Conservation (phyloP, 2,113 vertebrate species). For the Perognathus longimembris region DNA sequence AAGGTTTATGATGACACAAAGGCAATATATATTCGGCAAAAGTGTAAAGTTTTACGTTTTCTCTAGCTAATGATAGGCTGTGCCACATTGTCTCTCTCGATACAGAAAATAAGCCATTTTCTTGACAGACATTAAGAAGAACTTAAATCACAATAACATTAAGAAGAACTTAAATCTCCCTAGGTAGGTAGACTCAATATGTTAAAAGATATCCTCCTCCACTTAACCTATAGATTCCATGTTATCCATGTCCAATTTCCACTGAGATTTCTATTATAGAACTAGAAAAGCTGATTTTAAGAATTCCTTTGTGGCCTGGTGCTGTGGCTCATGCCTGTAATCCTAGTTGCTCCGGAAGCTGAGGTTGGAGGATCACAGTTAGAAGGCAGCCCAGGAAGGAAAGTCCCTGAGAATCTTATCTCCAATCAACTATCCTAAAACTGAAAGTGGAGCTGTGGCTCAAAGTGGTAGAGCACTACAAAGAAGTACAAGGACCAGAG, state of each 20-base stretch:
- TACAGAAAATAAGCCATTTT: neutral
- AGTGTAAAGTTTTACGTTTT: neutral
- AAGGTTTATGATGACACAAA: neutral
- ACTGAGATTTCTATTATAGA: constrained; percentile 7
- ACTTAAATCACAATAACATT: neutral
- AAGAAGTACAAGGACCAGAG: no score
- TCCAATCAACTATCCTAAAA: no score
- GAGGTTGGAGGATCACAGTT: no score
- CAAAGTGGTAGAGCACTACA: no score
- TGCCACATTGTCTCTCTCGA: neutral
- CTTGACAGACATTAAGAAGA: neutral
- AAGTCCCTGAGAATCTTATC: no score
- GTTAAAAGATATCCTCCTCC: neutral
- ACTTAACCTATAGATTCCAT: neutral
- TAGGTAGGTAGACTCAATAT: neutral
- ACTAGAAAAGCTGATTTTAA: neutral
- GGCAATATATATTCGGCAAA: neutral
- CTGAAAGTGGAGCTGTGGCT: no score
- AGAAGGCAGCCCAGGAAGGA: no score
- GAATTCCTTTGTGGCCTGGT: neutral
- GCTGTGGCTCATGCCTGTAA: no score
- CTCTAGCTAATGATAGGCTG: no score
- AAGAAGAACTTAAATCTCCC: neutral
- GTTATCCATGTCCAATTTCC: neutral
- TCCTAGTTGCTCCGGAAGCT: no score